Conservation (phyloP, 2,113 vertebrate genomes). For the Lethenteron reissneri region DNA sequence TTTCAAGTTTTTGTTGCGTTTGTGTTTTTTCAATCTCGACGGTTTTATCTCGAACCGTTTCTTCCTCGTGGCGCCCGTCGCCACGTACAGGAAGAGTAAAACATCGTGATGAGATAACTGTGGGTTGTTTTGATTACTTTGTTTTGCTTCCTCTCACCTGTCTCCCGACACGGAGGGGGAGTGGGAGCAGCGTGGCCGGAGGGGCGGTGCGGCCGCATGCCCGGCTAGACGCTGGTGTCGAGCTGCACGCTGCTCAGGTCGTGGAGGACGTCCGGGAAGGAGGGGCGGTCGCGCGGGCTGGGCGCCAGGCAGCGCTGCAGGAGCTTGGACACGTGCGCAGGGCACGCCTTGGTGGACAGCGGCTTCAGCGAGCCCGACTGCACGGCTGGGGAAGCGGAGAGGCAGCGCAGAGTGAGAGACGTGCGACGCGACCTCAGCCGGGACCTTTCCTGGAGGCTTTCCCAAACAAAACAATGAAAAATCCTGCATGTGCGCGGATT, state of each 20-base stretch:
- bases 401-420: neutral
- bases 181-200: too few species aligned
- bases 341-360: conserved; percentile 46
- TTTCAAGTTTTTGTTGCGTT: too few species aligned
- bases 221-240: conserved; percentile 51
- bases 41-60: too few species aligned
- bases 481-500: neutral
- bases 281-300: conserved; percentile 74
- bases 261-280: conserved; percentile 58
- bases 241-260: conserved; percentile 41
- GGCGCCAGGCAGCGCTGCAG: conserved; percentile 74
- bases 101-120: too few species aligned
- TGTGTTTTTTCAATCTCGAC: too few species aligned
- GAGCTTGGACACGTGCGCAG: conserved; percentile 56
- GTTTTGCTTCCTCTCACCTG: too few species aligned
- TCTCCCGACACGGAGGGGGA: too few species aligned
- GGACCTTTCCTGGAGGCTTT: neutral
- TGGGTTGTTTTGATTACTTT: too few species aligned
- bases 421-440: neutral
- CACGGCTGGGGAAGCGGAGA: conserved; percentile 27
- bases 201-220: too few species aligned
- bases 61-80: too few species aligned
- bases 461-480: neutral
- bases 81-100: too few species aligned
- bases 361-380: conserved; percentile 51